Evolutionary conservation across 1,140 invertebrate species (phyloP), one percentile per base, ranked within the genome.

Genomic region (Sminthurides bifidus): DNA sequence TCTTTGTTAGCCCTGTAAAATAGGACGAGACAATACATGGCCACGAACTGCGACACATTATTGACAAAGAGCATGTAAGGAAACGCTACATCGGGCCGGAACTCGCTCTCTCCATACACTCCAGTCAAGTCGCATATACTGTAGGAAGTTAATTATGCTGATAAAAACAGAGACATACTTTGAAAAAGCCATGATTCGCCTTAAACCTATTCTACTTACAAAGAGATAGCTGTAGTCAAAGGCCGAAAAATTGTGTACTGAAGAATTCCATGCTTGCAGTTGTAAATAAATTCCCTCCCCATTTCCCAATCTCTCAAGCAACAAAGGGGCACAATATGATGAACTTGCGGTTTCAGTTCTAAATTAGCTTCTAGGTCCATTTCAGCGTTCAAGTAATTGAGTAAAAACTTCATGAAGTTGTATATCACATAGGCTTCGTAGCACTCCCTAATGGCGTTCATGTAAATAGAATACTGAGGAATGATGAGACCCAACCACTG

Each of bases 391-490:
- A 95, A 75, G 72, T 90, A 95, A 66, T 89, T 91, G 45, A 95
- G 71, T 41, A 97, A 74, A 72, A 88, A 96, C 68, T 85, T 87
- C 88, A 96, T 92, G 68, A 96, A 96, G 74, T 93, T 95, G 68
- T 96, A 96, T 66, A 97, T 96, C 0, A 94, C 92, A 78, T 92
- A 95, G 12, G 84, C 85, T 74, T 96, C 92, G 69, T 96, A 96
- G 70, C 91, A 95, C 75, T 96, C 92, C 71, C 92, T 76, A 26
- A 89, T 70, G 64, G 87, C 89, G 68, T 96, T 90, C 66, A 94
- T 77, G 68, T 94, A 95, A 56, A 95, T 90, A 19, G 87, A 87
- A 59, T 83, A 80, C 63, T 81, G 75, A 19, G 88, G 87, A 73
- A 86, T 86, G 26, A 84, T 74, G 40, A 90, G 70, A 40, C 85